Percentiles rank a stretch among this genome's conserved stretches.
phyloP scores from a whole-genome alignment of 2,888 invertebrate species.

The Exocentrus adspersus region DNA sequence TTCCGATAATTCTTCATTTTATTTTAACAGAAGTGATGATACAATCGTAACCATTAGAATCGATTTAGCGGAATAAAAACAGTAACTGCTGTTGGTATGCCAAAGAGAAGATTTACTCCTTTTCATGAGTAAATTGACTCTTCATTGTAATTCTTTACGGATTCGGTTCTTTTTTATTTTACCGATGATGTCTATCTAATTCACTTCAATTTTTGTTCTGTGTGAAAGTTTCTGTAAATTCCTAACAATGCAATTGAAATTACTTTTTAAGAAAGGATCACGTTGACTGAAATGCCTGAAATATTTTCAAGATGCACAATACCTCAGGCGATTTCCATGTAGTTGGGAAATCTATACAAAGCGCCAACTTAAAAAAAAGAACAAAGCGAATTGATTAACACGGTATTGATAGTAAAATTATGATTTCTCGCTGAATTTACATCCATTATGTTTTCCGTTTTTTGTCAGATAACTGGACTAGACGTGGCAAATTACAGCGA shows the following conservation, averaged over 20 bases:
- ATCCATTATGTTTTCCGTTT: not conserved
- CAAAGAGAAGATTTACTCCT: not conserved
- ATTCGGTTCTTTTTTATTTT: not conserved
- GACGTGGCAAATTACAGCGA: too few relatives aligned
- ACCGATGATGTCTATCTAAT: not conserved
- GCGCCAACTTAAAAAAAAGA: slow-evolving; percentile 3
- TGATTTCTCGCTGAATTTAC: not conserved
- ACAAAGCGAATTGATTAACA: not conserved
- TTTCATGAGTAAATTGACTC: slow-evolving; percentile 7
- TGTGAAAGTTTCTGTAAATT: not conserved
- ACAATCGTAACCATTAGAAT: slow-evolving; percentile 2
- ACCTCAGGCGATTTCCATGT: not conserved
- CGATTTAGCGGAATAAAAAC: slow-evolving; percentile 1
- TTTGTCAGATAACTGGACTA: too few relatives aligned
- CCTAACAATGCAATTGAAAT: not conserved
- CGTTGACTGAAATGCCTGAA: too few relatives aligned
- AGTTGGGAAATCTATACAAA: not conserved
- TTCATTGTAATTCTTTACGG: slow-evolving; percentile 2
- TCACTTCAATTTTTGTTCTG: not conserved
- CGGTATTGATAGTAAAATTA: slow-evolving; percentile 1
- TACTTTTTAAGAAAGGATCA: too few relatives aligned
- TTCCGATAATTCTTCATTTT: slow-evolving; percentile 5
- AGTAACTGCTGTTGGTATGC: not conserved
- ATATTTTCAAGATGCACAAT: too few relatives aligned
- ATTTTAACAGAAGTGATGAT: not conserved